These are phyloP conservation scores for Centropus unirufus DNA, from an alignment of 2,113 vertebrate species.

Conservation along the genomic window DNA sequence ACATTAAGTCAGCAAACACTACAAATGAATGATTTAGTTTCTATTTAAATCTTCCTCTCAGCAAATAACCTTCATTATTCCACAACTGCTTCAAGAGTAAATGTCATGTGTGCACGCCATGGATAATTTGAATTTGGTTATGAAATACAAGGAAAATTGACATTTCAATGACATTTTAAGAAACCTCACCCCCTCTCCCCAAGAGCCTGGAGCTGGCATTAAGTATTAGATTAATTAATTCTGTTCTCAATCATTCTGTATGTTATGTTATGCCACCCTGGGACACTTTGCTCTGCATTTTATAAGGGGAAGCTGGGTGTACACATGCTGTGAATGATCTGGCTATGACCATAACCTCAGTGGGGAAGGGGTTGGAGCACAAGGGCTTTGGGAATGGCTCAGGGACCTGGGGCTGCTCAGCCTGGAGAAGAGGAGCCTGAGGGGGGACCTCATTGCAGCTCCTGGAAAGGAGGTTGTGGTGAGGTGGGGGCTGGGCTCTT, in stretches of 20 bases:
- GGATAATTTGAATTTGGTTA: background rate
- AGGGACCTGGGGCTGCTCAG: too few relatives aligned
- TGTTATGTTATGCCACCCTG: accelerated
- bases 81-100: background rate
- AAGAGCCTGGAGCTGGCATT: background rate
- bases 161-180: background rate
- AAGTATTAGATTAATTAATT: background rate
- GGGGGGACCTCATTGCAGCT: too few relatives aligned
- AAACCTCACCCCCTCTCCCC: background rate
- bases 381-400: too few relatives aligned
- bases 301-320: background rate
- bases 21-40: background rate
- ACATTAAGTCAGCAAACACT: background rate
- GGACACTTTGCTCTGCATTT: background rate
- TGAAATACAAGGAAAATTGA: background rate
- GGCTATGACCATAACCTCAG: background rate
- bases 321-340: background rate
- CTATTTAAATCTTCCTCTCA: background rate
- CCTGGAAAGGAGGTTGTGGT: too few relatives aligned
- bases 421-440: too few relatives aligned
- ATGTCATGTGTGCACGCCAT: background rate
- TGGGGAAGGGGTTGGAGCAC: too few relatives aligned
- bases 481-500: too few relatives aligned
- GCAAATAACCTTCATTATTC: background rate
- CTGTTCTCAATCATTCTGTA: background rate